phyloP scores from a whole-genome alignment of 2,797 vertebrate species.

The Rhyacichthys aspro region DNA sequence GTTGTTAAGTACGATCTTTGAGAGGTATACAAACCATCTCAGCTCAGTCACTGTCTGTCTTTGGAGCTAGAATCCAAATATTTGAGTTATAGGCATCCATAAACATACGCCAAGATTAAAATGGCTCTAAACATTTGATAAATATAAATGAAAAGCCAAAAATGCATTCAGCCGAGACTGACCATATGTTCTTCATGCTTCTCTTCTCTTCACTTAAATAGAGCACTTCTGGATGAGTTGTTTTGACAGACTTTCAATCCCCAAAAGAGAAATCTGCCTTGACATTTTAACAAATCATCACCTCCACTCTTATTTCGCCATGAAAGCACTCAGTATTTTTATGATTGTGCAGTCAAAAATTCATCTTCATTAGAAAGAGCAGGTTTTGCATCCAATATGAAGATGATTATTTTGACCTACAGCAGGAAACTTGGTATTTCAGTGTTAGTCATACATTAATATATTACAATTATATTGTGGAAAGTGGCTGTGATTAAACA shows the following conservation, averaged over 20 bases:
- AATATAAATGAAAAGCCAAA: constrained; percentile 16
- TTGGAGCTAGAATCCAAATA: no score
- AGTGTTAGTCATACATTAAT: constrained; percentile 19
- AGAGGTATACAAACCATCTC: no score
- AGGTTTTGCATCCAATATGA: constrained; percentile 21
- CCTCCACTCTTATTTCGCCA: constrained; percentile 10
- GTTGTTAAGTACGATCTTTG: no score
- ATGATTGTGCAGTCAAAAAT: constrained; percentile 28
- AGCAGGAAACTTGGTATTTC: constrained; percentile 46
- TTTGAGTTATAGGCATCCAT: neutral
- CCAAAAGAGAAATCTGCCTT: neutral
- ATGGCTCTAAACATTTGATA: constrained; percentile 4
- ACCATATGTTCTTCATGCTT: constrained; percentile 46
- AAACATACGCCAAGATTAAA: neutral
- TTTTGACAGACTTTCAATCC: neutral
- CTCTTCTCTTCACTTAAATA: constrained; percentile 23
- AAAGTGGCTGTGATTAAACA: constrained; percentile 34
- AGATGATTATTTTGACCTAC: constrained; percentile 53
- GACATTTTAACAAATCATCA: constrained; percentile 3
- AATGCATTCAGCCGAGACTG: constrained; percentile 13
- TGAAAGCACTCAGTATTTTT: neutral
- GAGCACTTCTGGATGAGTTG: constrained; percentile 35
- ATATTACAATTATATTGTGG: constrained; percentile 34
- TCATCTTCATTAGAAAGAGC: constrained; percentile 19
- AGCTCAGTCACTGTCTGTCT: no score